Base-by-base conservation (phyloP, 2,113 vertebrate genomes). In the Neolamprologus longior region DNA sequence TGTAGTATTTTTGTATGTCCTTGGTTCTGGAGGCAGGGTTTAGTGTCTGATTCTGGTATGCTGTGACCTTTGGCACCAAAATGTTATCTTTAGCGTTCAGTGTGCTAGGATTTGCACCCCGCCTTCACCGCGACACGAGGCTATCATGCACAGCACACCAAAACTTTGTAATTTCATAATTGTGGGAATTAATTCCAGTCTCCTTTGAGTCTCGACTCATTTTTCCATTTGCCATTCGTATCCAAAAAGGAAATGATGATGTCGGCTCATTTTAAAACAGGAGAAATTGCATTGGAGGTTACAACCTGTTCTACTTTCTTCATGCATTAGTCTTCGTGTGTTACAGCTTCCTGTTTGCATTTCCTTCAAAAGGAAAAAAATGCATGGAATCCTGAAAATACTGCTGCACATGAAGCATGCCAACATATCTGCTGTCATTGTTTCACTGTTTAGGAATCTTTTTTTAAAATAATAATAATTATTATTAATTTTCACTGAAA, bases 391-490 rank as follows among this genome's bases (percentile, higher is more conserved):
- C 71, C 42, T 50, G 42, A 50, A 50, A 31, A 50, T 28, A 50
- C 10, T 13, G 15, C 9, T 78, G 47, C 17, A 47, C 45, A 9
- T n/a, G 26, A 50, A 52, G 15, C 45, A 78, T 33, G 7, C 17
- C 73, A 78, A 13, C 45, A 33, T 31, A 78, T 52, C 45, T 33
- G 45, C 73, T 50, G 71, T 78, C 24, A 50, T 31, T 31, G 71
- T 10, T 50, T 78, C 71, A 78, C 15, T 19, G 4, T 50, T 78
- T 31, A 31, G 26, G 71, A 31, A 78, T 4, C 71, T 26, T 26
- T 45, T 71, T 45, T 15, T 1, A 0, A 14, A 63, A 68, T 13
- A 68, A 68, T 35, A 33, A 7, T 6, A 40, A 68, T 14, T 0
- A 24, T 45, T 3, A 26, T 45, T 26, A 26, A 17, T 47, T 40